Evolutionary conservation across 2,888 invertebrate genomes (phyloP).

Genomic region (Cylloceria caligata): DNA sequence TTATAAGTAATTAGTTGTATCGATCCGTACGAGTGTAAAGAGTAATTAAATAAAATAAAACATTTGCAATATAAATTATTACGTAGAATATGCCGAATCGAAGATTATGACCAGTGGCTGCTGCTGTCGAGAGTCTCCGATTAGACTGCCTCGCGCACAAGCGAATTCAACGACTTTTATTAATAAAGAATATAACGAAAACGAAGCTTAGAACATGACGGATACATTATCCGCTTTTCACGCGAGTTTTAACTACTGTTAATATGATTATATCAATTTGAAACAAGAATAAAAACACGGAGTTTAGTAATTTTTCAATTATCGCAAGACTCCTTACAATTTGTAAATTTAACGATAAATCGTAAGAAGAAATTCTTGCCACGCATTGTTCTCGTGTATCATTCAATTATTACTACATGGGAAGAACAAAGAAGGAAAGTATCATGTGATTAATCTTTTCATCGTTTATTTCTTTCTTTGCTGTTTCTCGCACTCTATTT

Average conservation of each 20-base stretch:
- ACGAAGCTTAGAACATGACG: conserved; percentile 63
- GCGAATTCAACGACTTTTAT: conserved; percentile 65
- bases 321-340: conserved; percentile 65
- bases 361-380: conserved; percentile 31
- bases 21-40: conserved; percentile 60
- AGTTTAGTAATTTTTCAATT: conserved; percentile 59
- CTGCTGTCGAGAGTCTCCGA: conserved; percentile 57
- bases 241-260: conserved; percentile 53
- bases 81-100: conserved; percentile 51
- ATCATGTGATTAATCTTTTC: conserved; percentile 34
- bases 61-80: conserved; percentile 51
- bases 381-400: conserved; percentile 12
- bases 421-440: conserved; percentile 43
- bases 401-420: conserved; percentile 33
- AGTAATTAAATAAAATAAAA: conserved; percentile 57
- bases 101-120: conserved; percentile 44
- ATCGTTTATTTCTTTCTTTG: neutral
- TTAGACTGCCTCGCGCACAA: conserved; percentile 63
- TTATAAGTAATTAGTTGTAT: conserved; percentile 63
- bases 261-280: conserved; percentile 23
- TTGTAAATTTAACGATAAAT: conserved; percentile 59
- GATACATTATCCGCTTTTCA: conserved; percentile 64
- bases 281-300: conserved; percentile 6
- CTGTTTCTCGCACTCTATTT: conserved; percentile 11
- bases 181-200: conserved; percentile 54